A percentile compares a stretch with the other conserved stretches of the same genome.
phyloP scores from a whole-genome alignment of 2,797 vertebrate genomes.

The Ispidina lecontei region DNA sequence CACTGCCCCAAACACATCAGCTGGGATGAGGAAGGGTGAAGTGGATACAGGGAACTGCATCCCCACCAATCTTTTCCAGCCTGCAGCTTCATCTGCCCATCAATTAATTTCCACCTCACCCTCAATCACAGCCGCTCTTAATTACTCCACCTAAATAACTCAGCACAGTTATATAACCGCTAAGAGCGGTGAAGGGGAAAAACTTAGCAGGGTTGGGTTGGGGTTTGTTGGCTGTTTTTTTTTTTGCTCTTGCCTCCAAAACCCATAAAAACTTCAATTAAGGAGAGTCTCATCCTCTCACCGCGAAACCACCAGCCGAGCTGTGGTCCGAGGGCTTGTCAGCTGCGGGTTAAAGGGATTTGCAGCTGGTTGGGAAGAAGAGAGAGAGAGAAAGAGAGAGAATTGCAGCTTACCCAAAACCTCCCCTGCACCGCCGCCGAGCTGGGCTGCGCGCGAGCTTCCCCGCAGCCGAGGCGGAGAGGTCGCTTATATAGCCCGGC shows the following conservation, averaged over 20 bases:
- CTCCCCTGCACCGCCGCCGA: slow-evolving; percentile 15
- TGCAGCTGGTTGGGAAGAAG: background rate
- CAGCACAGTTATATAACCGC: background rate
- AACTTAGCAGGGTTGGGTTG: background rate
- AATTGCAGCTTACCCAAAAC: slow-evolving; percentile 54
- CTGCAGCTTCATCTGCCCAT: background rate
- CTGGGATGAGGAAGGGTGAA: background rate
- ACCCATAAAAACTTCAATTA: background rate
- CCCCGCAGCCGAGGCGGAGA: background rate
- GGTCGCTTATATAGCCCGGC: slow-evolving; percentile 81
- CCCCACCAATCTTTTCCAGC: background rate
- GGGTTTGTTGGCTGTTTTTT: background rate
- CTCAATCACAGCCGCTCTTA: background rate
- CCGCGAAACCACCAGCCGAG: background rate
- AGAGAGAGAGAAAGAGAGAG: background rate
- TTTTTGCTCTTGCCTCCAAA: background rate
- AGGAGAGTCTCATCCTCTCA: background rate
- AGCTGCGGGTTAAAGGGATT: background rate
- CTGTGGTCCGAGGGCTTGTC: background rate
- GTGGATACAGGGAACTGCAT: accelerated
- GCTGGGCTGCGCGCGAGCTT: slow-evolving; percentile 42
- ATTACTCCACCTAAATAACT: background rate
- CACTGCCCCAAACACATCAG: background rate
- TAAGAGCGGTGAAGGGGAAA: background rate
- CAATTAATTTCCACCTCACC: background rate